These are phyloP conservation scores for Diarsia rubi DNA, from an alignment of 2,888 invertebrate species.

Conservation along the genomic window DNA sequence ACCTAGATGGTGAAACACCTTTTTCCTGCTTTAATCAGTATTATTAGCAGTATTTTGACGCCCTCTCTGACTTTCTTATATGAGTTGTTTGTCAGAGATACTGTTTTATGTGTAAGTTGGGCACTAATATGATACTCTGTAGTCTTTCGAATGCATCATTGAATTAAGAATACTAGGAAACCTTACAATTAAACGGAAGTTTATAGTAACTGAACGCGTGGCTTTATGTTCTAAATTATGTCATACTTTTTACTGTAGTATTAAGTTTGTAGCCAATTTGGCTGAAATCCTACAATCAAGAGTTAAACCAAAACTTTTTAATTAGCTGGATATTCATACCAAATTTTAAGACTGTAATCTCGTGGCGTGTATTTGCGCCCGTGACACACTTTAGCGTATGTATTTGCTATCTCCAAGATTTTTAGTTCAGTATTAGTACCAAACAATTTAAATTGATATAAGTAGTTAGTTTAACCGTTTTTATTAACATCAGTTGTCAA, in stretches of 20 bases:
- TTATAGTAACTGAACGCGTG: background rate
- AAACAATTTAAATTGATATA: conserved; percentile 60
- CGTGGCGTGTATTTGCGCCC: conserved; percentile 53
- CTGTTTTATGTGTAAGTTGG: conserved; percentile 1
- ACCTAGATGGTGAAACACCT: conserved; percentile 76
- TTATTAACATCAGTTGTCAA: conserved; percentile 80
- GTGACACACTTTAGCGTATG: conserved; percentile 66
- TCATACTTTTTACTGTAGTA: background rate
- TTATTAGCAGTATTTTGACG: conserved; percentile 46
- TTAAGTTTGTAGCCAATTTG: background rate
- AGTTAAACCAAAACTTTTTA: background rate
- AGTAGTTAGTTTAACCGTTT: conserved; percentile 71
- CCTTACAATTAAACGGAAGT: conserved; percentile 10
- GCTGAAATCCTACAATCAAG: background rate
- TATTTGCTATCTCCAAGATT: conserved; percentile 65
- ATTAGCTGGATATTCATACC: conserved; percentile 22
- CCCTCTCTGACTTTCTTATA: conserved; percentile 38
- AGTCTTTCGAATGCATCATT: background rate
- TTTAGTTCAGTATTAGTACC: conserved; percentile 59
- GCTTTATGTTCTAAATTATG: background rate
- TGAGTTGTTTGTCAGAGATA: background rate
- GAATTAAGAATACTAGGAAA: conserved; percentile 9
- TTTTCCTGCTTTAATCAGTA: conserved; percentile 69
- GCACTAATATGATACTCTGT: background rate
- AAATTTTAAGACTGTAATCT: conserved; percentile 41